Base-by-base conservation (phyloP, 2,888 invertebrate species). In the Ceriagrion tenellum region DNA sequence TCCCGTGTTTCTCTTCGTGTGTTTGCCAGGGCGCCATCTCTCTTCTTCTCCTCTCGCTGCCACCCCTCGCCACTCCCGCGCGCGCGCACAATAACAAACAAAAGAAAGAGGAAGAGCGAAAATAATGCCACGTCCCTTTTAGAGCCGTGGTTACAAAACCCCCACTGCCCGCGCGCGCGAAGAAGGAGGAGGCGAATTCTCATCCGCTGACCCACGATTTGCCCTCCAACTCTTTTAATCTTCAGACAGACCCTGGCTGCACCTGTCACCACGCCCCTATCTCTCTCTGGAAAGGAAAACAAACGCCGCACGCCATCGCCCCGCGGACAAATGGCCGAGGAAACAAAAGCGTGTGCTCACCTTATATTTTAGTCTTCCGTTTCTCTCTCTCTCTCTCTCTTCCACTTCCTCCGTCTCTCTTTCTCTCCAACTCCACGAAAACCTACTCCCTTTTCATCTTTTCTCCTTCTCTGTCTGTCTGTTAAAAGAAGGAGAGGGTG, bases 201-300 rank as follows among this genome's bases (percentile, higher is more conserved):
- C 93, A 93, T 93, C 93, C 93, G 93, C 69, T 93, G 93, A 93
- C 93, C 93, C 93, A 93, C 93, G 93, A 93, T 69, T 93, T 93
- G 69, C 63, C 93, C 93, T 93, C 93, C 93, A 93, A 93, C 93
- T 93, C 93, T 93, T 93, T 93, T 93, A 93, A 93, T 93, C 93
- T 93, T 93, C 93, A 93, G 93, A 93, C 93, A 69, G 89, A 89
- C 89, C 89, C 89, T 89, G 81, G 89, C 89, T 89, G 93, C 93
- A 93, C 93, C 93, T 93, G 93, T 93, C 93, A 93, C 93, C 93
- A 93, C 93, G 93, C 93, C 93, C 93, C 93, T 93, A 93, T 93
- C 93, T 93, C 93, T 69, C 69, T 74, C 69, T 30, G 91, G 63
- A 93, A 74, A 74, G 93, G 93, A 93, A 93, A 93, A 93, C 93